Conservation (phyloP, 2,113 vertebrate genomes). For the Microcebus griseorufus region DNA sequence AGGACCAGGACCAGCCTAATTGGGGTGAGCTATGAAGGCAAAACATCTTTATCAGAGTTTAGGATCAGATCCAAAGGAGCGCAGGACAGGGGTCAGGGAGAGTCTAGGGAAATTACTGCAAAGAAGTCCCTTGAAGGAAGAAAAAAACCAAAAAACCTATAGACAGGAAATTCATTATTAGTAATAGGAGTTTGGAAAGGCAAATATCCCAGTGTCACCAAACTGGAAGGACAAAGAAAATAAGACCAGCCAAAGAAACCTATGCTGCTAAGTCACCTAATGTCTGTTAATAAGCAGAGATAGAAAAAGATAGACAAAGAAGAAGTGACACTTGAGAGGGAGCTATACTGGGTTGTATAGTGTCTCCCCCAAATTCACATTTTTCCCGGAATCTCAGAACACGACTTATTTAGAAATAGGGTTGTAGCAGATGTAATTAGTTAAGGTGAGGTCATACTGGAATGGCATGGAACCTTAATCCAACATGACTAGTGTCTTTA, state of each 20-base stretch:
- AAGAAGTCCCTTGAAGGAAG: neutral
- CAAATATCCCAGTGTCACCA: neutral
- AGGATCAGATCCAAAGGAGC: neutral
- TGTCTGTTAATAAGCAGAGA: neutral
- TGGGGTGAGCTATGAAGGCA: neutral
- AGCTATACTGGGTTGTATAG: neutral
- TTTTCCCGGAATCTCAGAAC: neutral
- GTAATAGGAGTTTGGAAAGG: neutral
- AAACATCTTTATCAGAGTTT: neutral
- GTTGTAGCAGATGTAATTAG: neutral
- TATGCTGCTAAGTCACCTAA: neutral
- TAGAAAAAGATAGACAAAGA: neutral
- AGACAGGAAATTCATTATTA: neutral
- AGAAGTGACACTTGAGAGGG: neutral
- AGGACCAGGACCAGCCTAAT: neutral
- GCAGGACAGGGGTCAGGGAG: rapidly evolving
- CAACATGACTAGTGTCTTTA: neutral
- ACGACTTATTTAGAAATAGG: neutral
- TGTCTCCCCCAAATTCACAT: neutral
- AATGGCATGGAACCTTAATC: neutral
- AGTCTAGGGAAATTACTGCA: neutral
- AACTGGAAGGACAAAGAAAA: neutral
- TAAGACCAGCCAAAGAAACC: neutral
- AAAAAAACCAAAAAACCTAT: neutral
- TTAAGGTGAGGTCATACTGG: neutral